These are phyloP conservation scores for Apotomis capreana DNA, from an alignment of 2,888 invertebrate species.

Conservation along the genomic window DNA sequence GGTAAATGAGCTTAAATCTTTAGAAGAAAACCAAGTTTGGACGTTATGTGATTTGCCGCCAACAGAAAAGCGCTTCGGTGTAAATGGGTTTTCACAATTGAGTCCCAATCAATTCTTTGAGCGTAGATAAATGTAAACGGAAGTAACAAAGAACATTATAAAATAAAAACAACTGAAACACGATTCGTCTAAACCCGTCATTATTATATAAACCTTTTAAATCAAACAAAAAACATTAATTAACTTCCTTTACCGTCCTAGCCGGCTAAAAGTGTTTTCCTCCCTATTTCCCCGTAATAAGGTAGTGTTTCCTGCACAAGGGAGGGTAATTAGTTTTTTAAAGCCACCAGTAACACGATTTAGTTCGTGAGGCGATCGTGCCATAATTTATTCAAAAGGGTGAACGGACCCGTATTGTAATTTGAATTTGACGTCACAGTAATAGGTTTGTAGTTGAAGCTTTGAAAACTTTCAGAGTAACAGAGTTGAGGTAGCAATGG, in stretches of 20 bases:
- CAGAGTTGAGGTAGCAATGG: too few species aligned
- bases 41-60: too few species aligned
- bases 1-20: too few species aligned
- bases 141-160: background rate
- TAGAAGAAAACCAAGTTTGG: too few species aligned
- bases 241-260: slow-evolving; percentile 13
- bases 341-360: slow-evolving; percentile 26
- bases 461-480: background rate
- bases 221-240: slow-evolving; percentile 25
- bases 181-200: slow-evolving; percentile 7
- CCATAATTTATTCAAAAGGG: slow-evolving; percentile 29
- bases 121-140: too few species aligned
- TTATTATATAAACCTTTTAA: slow-evolving; percentile 11
- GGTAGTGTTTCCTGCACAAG: slow-evolving; percentile 2
- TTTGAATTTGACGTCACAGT: slow-evolving; percentile 8
- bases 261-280: background rate
- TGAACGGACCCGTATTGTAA: slow-evolving; percentile 21
- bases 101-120: too few species aligned
- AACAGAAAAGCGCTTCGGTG: too few species aligned
- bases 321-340: slow-evolving; percentile 32
- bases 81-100: too few species aligned
- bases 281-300: background rate
- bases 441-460: background rate
- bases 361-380: slow-evolving; percentile 22
- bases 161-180: background rate